These are phyloP conservation scores for Poecilia picta DNA, from an alignment of 2,797 vertebrate species.

Conservation along the genomic window DNA sequence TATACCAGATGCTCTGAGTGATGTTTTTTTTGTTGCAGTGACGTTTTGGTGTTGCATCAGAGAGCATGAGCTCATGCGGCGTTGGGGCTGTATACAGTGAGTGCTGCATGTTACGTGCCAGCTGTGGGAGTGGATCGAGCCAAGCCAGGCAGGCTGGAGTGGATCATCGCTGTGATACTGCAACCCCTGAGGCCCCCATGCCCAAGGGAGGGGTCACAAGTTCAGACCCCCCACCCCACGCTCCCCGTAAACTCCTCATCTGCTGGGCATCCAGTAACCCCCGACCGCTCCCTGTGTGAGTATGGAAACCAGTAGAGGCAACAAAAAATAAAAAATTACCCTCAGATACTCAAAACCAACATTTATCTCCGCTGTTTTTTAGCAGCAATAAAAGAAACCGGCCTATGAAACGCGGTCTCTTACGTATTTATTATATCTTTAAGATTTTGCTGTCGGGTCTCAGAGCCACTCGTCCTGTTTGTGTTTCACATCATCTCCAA, in stretches of 20 bases:
- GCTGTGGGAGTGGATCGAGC: conserved; percentile 66
- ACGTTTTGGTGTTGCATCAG: conserved; percentile 43
- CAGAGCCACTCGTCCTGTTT: conserved; percentile 57
- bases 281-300: conserved; percentile 43
- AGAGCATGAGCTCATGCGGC: conserved; percentile 36
- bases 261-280: conserved; percentile 75
- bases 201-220: conserved; percentile 80
- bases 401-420: not conserved
- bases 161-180: conserved; percentile 78
- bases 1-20: conserved; percentile 18
- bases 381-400: conserved; percentile 16
- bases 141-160: conserved; percentile 72
- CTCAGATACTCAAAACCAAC: conserved; percentile 5
- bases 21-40: conserved; percentile 13
- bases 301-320: conserved; percentile 22
- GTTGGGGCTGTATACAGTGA: conserved; percentile 51
- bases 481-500: conserved; percentile 75
- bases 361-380: conserved; percentile 24
- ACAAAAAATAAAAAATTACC: not conserved
- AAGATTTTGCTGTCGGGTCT: conserved; percentile 18
- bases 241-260: conserved; percentile 34
- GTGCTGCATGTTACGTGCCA: conserved; percentile 68
- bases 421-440: conserved; percentile 30
- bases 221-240: conserved; percentile 69
- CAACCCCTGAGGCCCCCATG: conserved; percentile 71